Conservation (phyloP, 2,113 vertebrate species). For the Eurystomus gularis region DNA sequence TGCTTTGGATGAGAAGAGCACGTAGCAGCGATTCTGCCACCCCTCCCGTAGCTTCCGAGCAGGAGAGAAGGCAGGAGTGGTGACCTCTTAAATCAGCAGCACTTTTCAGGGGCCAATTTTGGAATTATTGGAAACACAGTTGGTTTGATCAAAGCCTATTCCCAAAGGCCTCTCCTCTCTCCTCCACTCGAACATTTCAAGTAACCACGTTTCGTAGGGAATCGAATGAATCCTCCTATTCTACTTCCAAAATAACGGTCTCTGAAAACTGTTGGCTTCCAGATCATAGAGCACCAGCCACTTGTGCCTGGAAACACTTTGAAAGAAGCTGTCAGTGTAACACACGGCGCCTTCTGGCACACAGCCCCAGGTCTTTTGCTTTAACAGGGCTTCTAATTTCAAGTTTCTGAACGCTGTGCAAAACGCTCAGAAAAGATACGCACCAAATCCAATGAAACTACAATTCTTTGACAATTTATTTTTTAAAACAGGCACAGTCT, state of each 20-base stretch:
- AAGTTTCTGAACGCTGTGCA: neutral
- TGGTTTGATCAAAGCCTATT: neutral
- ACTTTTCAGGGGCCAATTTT: accelerated
- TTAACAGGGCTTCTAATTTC: neutral
- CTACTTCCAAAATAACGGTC: neutral
- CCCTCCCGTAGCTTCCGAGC: neutral
- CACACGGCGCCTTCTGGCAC: neutral
- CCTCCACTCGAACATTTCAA: neutral
- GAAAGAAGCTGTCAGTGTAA: neutral
- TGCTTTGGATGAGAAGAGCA: accelerated
- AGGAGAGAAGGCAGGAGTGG: no score
- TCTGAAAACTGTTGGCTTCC: neutral
- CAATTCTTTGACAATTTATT: neutral
- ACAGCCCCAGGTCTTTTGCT: neutral
- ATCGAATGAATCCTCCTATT: neutral
- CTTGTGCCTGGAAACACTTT: neutral
- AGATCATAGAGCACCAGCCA: neutral
- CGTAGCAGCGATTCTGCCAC: accelerated
- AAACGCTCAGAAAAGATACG: neutral
- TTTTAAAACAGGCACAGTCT: neutral
- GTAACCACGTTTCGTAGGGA: neutral
- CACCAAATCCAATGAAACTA: neutral
- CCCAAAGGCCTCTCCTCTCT: neutral
- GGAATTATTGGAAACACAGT: neutral
- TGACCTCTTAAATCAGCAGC: accelerated